phyloP scores from a whole-genome alignment of 1,140 invertebrate genomes.

The Pogonus chalceus region DNA sequence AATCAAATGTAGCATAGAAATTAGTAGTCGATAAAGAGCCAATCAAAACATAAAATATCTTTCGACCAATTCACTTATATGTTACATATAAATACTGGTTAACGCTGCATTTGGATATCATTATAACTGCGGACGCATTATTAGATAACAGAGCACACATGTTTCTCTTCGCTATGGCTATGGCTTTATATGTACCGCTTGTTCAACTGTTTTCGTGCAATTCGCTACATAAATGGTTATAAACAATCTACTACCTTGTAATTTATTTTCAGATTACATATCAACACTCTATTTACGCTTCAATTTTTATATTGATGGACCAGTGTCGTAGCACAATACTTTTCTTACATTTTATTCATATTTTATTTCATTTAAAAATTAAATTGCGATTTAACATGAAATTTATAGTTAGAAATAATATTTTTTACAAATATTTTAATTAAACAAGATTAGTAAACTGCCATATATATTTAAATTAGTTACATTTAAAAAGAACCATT shows the following conservation, averaged over 20 bases:
- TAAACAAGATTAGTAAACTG: no score
- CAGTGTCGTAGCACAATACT: no score
- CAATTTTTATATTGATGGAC: no score
- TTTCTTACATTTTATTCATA: no score
- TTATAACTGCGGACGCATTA: neutral
- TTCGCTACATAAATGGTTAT: neutral
- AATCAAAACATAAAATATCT: neutral
- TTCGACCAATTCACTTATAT: neutral
- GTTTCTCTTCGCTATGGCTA: neutral
- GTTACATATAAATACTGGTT: neutral
- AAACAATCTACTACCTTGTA: neutral
- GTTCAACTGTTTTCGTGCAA: neutral
- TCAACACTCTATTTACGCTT: no score
- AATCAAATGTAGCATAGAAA: neutral
- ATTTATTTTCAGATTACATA: conserved; percentile 1
- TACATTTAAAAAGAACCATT: no score
- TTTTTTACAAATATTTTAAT: no score
- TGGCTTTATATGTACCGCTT: neutral
- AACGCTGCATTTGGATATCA: conserved; percentile 1
- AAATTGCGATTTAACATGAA: no score
- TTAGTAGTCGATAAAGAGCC: neutral
- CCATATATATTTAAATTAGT: no score
- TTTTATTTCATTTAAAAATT: no score
- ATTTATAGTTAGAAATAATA: no score
- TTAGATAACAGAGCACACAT: neutral